Evolutionary conservation across 2,888 invertebrate species (phyloP).

Genomic region (Drosophila nr. fundita): DNA sequence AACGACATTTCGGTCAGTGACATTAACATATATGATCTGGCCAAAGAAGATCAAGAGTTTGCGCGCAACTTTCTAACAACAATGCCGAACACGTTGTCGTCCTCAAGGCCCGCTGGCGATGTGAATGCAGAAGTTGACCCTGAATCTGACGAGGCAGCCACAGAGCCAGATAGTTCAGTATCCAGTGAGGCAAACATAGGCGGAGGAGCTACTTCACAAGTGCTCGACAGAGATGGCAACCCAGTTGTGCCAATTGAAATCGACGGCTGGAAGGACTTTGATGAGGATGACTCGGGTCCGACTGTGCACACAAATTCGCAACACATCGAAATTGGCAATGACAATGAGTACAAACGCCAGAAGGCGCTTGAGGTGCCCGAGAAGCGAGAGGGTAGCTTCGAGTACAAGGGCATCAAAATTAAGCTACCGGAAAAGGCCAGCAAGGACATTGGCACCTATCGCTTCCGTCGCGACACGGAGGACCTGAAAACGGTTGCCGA

Average conservation of each 20-base stretch:
- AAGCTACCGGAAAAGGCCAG: slow-evolving; percentile 47
- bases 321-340: slow-evolving; percentile 62
- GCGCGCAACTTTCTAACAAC: slow-evolving; percentile 57
- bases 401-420: slow-evolving; percentile 70
- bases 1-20: slow-evolving; percentile 40
- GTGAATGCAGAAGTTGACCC: not conserved
- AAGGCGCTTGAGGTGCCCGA: slow-evolving; percentile 56
- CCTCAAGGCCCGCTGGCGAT: not conserved
- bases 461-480: slow-evolving; percentile 60
- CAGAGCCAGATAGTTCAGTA: not conserved
- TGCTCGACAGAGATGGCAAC: slow-evolving; percentile 50
- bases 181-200: not conserved
- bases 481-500: slow-evolving; percentile 58
- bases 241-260: slow-evolving; percentile 67
- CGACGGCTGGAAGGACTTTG: slow-evolving; percentile 60
- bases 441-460: slow-evolving; percentile 66
- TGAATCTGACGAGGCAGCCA: not conserved
- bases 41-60: slow-evolving; percentile 56
- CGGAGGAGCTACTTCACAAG: not conserved
- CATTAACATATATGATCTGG: slow-evolving; percentile 56
- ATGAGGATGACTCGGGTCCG: slow-evolving; percentile 23
- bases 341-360: slow-evolving; percentile 54
- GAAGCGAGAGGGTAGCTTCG: slow-evolving; percentile 48
- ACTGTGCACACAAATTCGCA: slow-evolving; percentile 43
- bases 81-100: not conserved